Base-by-base conservation (phyloP, 2,888 invertebrate species). In the Microctonus aethiopoides region DNA sequence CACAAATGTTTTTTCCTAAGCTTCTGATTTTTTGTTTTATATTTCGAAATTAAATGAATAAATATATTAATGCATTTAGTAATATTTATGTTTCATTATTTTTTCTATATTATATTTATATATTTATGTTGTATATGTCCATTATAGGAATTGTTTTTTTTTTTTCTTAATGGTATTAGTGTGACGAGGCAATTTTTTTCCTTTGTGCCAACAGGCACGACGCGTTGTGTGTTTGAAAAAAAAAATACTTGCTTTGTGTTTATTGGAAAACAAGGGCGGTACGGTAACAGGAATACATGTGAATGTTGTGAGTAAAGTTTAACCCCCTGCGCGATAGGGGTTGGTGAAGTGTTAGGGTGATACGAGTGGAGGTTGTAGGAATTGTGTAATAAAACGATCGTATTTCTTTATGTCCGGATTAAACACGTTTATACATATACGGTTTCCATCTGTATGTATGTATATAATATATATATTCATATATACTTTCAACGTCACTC, bases 211-310 rank as follows among this genome's bases (percentile, higher is more conserved):
- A 20, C 34, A 7, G 22, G 32, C 22, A 24, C n/a, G n/a, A n/a
- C n/a, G n/a, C n/a, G n/a, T n/a, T n/a, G n/a, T n/a, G 29, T 29
- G 29, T 29, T 7, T 29, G 34, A 54, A 46, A 16, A 46, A 16
- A 36, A 36, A 61, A 36, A 24, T 61, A 70, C 68, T 74, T 72
- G 77, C 80, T 84, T 84, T 82, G 83, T 84, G 81, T 83, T 85
- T 85, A 85, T 85, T 85, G 85, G 85, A 85, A 85, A 85, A 85
- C 85, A 83, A 85, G 85, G 85, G 85, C 82, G 83, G 84, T 82
- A 82, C 69, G 82, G 81, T 85, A 85, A 75, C 83, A 85, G 85
- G 85, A 65, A 73, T 80, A 71, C 82, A 85, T 78, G 84, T 79
- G 71, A 67, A 39, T 34, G 34, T 41, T 73, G 78, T 70, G 72